A percentile compares a stretch with the other conserved stretches of the same genome.
phyloP scores from a whole-genome alignment of 2,888 invertebrate genomes.

The Melinaea marsaeus region DNA sequence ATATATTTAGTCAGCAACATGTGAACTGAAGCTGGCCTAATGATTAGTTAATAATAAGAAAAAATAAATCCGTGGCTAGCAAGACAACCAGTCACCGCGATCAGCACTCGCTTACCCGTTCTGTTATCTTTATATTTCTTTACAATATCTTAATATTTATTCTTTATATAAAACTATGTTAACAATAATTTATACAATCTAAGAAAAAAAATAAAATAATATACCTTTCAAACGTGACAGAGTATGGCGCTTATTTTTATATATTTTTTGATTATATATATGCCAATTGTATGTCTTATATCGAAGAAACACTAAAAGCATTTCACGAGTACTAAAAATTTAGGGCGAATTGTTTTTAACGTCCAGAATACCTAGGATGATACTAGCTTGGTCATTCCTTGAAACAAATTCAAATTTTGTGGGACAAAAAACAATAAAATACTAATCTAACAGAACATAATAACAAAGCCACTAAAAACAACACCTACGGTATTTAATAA shows the following conservation, averaged over 20 bases:
- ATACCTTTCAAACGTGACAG: constrained; percentile 38
- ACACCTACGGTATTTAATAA: constrained; percentile 10
- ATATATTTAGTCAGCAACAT: no score
- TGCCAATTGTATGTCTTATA: constrained; percentile 53
- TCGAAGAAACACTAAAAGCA: constrained; percentile 37
- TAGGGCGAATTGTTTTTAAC: constrained; percentile 44
- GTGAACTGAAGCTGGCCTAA: no score
- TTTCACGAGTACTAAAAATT: constrained; percentile 46
- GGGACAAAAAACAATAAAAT: constrained; percentile 31
- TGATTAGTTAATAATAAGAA: no score
- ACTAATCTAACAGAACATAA: constrained; percentile 23
- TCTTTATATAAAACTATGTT: not conserved
- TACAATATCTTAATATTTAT: not conserved
- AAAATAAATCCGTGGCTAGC: no score
- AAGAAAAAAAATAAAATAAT: not conserved
- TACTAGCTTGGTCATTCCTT: constrained; percentile 18
- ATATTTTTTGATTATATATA: constrained; percentile 35
- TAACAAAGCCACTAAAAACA: constrained; percentile 23
- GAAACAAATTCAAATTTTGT: constrained; percentile 29
- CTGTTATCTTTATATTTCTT: no score
- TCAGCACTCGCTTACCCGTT: no score
- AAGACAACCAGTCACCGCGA: no score
- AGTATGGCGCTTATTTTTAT: constrained; percentile 45
- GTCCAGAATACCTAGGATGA: constrained; percentile 56
- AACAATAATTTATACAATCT: not conserved